Evolutionary conservation across 2,113 vertebrate species (phyloP).

Genomic region (Hippoglossus stenolepis): DNA sequence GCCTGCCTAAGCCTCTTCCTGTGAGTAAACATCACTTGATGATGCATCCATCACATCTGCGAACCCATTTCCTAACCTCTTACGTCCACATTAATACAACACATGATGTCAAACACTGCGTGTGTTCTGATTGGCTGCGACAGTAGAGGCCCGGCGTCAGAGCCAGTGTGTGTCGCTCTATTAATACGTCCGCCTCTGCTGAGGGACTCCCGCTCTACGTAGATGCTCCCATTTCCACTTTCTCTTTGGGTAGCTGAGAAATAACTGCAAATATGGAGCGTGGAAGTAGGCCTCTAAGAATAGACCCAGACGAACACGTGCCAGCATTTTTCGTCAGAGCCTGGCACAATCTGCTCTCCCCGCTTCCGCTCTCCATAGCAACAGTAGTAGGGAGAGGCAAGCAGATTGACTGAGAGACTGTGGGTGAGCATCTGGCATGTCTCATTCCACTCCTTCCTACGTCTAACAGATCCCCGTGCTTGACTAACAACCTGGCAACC

Average conservation of each 20-base stretch:
- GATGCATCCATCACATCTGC: constrained; percentile 40
- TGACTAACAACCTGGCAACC: constrained; percentile 55
- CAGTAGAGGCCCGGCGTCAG: constrained; percentile 36
- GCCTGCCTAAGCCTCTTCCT: constrained; percentile 5
- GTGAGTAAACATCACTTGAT: constrained; percentile 13
- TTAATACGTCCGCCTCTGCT: constrained; percentile 62
- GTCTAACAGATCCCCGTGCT: constrained; percentile 59
- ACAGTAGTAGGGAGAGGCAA: constrained; percentile 74
- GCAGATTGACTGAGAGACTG: constrained; percentile 80
- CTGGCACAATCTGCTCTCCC: constrained; percentile 68
- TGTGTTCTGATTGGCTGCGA: constrained; percentile 48
- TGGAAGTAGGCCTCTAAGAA: constrained; percentile 74
- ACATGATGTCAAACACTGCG: constrained; percentile 28
- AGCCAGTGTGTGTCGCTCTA: constrained; percentile 62
- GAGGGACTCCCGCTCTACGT: constrained; percentile 66
- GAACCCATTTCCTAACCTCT: constrained; percentile 20
- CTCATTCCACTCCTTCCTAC: constrained; percentile 53
- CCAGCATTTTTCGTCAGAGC: constrained; percentile 70
- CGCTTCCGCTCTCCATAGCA: constrained; percentile 72
- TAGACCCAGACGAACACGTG: constrained; percentile 75
- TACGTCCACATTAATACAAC: constrained; percentile 41
- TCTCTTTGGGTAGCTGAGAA: constrained; percentile 39
- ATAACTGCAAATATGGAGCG: constrained; percentile 74
- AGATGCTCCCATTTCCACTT: constrained; percentile 46
- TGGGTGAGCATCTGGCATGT: constrained; percentile 72